Evolutionary conservation across 2,797 vertebrate species (phyloP).

Genomic region (Rhabdophis nuchalis): DNA sequence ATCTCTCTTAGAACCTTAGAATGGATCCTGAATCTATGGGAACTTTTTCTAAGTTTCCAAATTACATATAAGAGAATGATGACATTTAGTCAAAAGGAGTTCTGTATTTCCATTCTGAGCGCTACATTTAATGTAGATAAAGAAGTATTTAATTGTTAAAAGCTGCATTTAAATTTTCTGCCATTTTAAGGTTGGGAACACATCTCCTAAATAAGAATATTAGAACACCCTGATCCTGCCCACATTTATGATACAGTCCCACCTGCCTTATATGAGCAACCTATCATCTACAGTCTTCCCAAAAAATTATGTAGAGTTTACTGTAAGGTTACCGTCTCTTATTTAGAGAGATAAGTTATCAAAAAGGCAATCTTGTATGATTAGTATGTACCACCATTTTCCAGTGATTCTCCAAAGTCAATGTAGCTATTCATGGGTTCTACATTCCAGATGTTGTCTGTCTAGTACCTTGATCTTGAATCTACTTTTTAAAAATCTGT

Average conservation of each 20-base stretch:
- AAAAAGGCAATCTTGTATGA: not conserved
- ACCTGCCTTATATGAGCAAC: not conserved
- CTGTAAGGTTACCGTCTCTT: not conserved
- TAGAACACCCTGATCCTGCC: not conserved
- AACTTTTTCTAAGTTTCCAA: not conserved
- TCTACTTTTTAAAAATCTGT: not conserved
- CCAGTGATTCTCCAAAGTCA: not conserved
- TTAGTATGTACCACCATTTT: slow-evolving; percentile 20
- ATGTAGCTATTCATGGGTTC: not conserved
- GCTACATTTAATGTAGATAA: not conserved
- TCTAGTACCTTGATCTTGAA: not conserved
- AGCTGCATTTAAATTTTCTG: not conserved
- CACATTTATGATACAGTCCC: not conserved
- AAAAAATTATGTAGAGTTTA: not conserved
- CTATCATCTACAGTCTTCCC: not conserved
- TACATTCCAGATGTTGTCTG: not conserved
- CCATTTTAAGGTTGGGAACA: not conserved
- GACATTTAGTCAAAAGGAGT: not conserved
- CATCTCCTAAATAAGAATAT: not conserved
- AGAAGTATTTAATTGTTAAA: not conserved
- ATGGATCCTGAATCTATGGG: not conserved
- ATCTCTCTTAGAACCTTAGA: not conserved
- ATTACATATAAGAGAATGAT: not conserved
- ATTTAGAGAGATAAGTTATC: not conserved
- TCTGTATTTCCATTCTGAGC: not conserved